Conservation (phyloP, 2,113 vertebrate genomes). For the Arvicanthis niloticus region DNA sequence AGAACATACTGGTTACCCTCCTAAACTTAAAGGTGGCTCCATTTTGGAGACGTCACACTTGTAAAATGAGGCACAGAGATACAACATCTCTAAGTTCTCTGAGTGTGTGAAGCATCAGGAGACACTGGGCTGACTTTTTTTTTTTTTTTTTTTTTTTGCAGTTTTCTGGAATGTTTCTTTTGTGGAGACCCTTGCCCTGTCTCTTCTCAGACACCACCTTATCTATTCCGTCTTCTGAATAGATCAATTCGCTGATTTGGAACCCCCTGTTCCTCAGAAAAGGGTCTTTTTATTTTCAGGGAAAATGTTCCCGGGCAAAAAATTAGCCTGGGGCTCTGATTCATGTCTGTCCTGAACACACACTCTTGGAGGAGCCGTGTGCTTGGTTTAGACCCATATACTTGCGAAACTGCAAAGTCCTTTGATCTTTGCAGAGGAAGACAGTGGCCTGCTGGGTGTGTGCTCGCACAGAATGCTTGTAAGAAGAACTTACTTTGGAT, state of each 20-base stretch:
- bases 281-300: slow-evolving; percentile 66
- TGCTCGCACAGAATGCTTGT: not conserved
- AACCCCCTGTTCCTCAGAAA: slow-evolving; percentile 83
- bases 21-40: not conserved
- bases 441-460: fast-evolving
- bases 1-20: not conserved
- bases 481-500: not conserved
- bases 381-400: slow-evolving; percentile 49
- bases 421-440: not conserved
- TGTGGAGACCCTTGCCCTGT: slow-evolving; percentile 7
- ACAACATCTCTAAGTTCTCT: not conserved
- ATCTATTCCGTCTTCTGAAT: slow-evolving; percentile 77
- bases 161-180: not conserved
- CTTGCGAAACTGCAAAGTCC: not conserved
- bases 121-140: not conserved
- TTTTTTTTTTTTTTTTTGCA: not conserved
- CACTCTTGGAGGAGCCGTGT: slow-evolving; percentile 43
- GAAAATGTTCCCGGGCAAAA: slow-evolving; percentile 81
- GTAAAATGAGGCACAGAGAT: not conserved
- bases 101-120: not conserved
- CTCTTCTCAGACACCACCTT: slow-evolving; percentile 44
- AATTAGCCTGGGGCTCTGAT: slow-evolving; percentile 78
- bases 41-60: not conserved
- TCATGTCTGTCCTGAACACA: slow-evolving; percentile 75
- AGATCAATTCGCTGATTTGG: slow-evolving; percentile 81